Evolutionary conservation across 2,113 vertebrate species (phyloP), one percentile per base, ranked within the genome.

Genomic region (Oceanodroma tethys): DNA sequence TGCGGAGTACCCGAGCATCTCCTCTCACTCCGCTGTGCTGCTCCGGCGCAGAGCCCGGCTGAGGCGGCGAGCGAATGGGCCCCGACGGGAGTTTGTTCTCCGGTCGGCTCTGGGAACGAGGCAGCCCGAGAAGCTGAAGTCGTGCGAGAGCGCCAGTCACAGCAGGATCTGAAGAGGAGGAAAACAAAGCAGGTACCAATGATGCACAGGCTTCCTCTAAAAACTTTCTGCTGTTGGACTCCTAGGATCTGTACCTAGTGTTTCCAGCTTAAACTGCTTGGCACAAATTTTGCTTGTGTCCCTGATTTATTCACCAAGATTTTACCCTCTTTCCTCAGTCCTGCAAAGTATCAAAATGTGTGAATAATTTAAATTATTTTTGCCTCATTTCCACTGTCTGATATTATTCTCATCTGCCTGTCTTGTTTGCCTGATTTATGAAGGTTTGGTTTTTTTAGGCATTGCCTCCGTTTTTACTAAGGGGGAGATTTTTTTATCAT

Each of bases 361-460:
- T 79, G 74, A 85, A 89, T 87, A 90, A 85, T 89, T 90, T 85
- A 34, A 75, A 93, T 97, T 93, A 75, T 70, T 93, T 95, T 93
- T 95, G 78, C 81, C 76, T 95, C 78, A 65, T 95, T 96, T 95
- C 73, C 78, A 56, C 53, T 68, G 53, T 66, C 81, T 72, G 62
- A 47, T 89, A 65, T 18, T 45, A 93, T 82, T 93, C 71, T 94
- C 62, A 76, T 88, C 86, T 95, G 89, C 53, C 60, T 90, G 60
- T 72, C 94, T 95, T 53, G 70, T 96, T 95, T 95, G 65, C 66
- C 86, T 94, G 91, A 94, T 94, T 87, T 89, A 91, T 80, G 73
- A 85, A 89, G 68, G 66, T 72, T 95, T 88, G 40, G 1, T 0
- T 36, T 95, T 86, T 91, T 90, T 56, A 87, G 70, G 45, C 17